Evolutionary conservation across 2,797 vertebrate species (phyloP), one percentile per base, ranked within the genome.

Genomic region (Peromyscus aztecus): DNA sequence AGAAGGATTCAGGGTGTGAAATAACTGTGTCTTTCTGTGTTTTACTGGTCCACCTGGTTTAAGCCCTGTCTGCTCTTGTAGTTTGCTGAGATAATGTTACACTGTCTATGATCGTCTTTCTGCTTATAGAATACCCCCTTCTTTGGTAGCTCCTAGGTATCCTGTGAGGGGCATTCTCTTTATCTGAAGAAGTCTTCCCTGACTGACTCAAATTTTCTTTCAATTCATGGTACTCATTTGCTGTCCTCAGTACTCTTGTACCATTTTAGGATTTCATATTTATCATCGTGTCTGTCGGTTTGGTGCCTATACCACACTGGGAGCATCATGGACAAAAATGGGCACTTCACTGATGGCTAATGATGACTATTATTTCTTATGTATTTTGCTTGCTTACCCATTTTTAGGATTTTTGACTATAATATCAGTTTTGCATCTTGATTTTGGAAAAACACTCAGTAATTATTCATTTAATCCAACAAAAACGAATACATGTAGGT

Each of bases 401-500:
- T 76, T 73, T 77, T 93, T 61, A 75, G 1, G 23, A 81, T 12
- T 90, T 91, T 2, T 52, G 1, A n/a, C 29, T 76, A 6, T 92
- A 24, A 0, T 86, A 34, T 61, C 52, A 29, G 6, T 46, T 19
- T 84, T 82, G 2, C 2, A 78, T 17, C 10, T 78, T 94, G 55
- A 13, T 90, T 59, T 46, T 84, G 21, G 14, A 37, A 71, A 71
- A 88, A 65, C 43, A 31, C 14, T 83, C 29, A 89, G 14, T 86
- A 43, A 40, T 75, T 87, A 65, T 40, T 91, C 19, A 82, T 73
- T 43, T 85, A 63, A 61, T 77, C 59, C 34, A 94, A 86, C 6
- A 52, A 61, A 92, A 67, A 2, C 55, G 3, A 73, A 77, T 87
- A n/a, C 73, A 73, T 87, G 14, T 29, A 87, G 29, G 43, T 46